Evolutionary conservation across 1,140 invertebrate species (phyloP), one percentile per base, ranked within the genome.

Genomic region (Orussus abietinus): DNA sequence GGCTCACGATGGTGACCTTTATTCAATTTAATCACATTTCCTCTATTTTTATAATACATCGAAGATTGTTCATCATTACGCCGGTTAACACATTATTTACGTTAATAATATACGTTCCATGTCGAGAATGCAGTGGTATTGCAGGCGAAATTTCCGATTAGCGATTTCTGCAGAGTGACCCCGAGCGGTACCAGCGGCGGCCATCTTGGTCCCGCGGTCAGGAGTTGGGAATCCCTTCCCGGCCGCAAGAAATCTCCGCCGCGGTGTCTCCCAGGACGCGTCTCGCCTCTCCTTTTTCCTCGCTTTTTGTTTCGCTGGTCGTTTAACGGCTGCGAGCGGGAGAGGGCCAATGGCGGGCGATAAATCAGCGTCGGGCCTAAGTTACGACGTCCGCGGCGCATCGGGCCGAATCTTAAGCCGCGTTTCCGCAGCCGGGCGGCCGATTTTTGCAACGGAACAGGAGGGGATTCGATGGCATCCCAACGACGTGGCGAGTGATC

Each of bases 181-280:
- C 19, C 19, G 21, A 20, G 18, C 45, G 41, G 22, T 40, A 57
- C 49, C 49, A 45, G 53, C 47, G 46, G 49, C 49, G 49, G 48
- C 51, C 33, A 49, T 37, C 39, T 39, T 36, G 38, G 29, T 40
- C 35, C 37, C 39, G 39, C 11, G 7, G 22, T 26, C 28, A 38
- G 9, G 11, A 38, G 36, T 4, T 4, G 21, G 25, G 17, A 7
- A 11, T 11, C 10, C 25, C 13, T 37, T 37, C 13, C 21, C 25
- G 18, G 3, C 17, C 37, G 35, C 34, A 28, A 18, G 45, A 47
- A 39, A 51, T 47, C 51, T 48, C 50, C 48, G 53, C 38, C 13
- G 35, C 38, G 45, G 47, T 43, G 30, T 38, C 29, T 42, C 47
- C 41, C 26, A 45, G 28, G 38, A 31, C 30, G 26, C 39, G 25